Evolutionary conservation across 2,113 vertebrate genomes (phyloP), one percentile per base, ranked within the genome.

Genomic region (Eulemur rufifrons): DNA sequence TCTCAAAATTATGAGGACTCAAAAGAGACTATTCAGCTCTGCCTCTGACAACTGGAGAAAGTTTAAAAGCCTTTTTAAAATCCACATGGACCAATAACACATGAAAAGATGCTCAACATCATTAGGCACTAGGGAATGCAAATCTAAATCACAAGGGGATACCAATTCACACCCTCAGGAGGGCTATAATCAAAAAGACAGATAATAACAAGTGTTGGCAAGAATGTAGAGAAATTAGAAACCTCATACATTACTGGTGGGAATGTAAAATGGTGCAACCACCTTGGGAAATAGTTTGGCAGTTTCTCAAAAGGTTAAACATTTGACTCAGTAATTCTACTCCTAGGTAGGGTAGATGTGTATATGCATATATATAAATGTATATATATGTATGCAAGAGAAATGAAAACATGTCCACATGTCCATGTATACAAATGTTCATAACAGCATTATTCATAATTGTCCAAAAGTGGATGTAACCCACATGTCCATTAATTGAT

Each of bases 121-220:
- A 56, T 82, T 77, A 89, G 68, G 20, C 87, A 90, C 69, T 52
- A 87, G 42, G 23, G 39, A 89, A 94, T 63, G 61, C 52, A 85
- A 87, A 95, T 18, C 15, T 86, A 96, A 89, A 94, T 27, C 18
- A 93, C 32, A 90, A 86, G 34, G 32, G 69, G 71, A 77, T 86
- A 87, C 45, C 66, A 86, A n/a, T 69, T 64, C 23, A 52, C 66
- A 32, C 10, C 45, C 66, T 76, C 27, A 73, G 59, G 25, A 92
- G 12, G 71, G 11, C 21, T 85, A 86, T 10, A 74, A 68, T 42
- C 6, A 82, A 77, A 83, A 91, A 92, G 37, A 95, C 3, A 32
- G 59, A 50, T 54, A 66, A 23, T 52, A 71, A 47, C 34, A 61
- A 78, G 6, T 82, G 39, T 42, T 73, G 69, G 34, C 39, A 39